These are phyloP conservation scores for Streblospio benedicti DNA, from an alignment of 1,140 invertebrate genomes.

Conservation along the genomic window DNA sequence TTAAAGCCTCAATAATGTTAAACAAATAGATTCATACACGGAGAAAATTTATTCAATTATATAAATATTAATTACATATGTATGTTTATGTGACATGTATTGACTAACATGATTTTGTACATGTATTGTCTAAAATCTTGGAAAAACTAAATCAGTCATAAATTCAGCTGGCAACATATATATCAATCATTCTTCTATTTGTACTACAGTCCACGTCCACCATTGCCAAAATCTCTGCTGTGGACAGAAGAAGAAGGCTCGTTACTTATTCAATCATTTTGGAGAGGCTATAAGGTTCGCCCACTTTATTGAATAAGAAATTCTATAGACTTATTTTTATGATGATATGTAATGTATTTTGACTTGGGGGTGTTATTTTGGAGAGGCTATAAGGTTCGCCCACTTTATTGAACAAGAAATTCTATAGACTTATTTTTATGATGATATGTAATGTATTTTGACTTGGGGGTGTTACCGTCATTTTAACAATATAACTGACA, in stretches of 20 bases:
- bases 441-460: too few species aligned
- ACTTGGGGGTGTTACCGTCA: too few species aligned
- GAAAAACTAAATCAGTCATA: neutral
- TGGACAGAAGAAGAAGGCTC: conserved; percentile 46
- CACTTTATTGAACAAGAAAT: too few species aligned
- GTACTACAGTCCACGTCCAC: conserved; percentile 41
- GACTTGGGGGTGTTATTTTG: too few species aligned
- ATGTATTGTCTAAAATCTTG: neutral
- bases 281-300: conserved; percentile 43
- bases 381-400: conserved; percentile 43
- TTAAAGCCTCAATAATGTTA: neutral
- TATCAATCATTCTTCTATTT: conserved; percentile 14
- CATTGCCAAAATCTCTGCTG: conserved; percentile 42
- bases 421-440: too few species aligned
- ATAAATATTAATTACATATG: neutral
- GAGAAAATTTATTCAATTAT: neutral
- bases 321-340: too few species aligned
- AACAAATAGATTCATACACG: neutral
- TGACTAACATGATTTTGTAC: neutral
- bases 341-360: too few species aligned
- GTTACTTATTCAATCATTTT: conserved; percentile 41
- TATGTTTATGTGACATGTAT: neutral
- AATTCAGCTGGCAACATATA: neutral
- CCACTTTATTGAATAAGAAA: too few species aligned
- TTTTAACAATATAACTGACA: too few species aligned